phyloP scores from a whole-genome alignment of 2,888 invertebrate genomes.

The Melipona beecheii region DNA sequence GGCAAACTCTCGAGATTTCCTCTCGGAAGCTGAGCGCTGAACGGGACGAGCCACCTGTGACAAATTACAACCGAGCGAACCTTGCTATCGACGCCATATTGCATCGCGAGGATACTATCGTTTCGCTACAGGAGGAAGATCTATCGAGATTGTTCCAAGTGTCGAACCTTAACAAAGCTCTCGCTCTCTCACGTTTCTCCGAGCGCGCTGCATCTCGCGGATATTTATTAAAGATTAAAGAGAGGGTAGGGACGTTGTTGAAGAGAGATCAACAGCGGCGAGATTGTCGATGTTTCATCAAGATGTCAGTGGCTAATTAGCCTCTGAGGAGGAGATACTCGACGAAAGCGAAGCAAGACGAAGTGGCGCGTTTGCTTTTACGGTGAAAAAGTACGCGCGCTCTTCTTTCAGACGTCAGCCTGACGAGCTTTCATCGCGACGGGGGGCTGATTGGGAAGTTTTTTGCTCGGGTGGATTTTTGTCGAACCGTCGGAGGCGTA shows the following conservation, averaged over 20 bases:
- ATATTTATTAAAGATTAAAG: constrained; percentile 31
- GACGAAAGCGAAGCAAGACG: constrained; percentile 24
- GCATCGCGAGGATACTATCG: constrained; percentile 39
- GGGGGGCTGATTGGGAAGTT: constrained; percentile 18
- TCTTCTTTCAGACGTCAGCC: constrained; percentile 2
- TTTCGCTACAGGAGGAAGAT: constrained; percentile 20
- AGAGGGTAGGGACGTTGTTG: neutral
- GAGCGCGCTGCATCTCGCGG: constrained; percentile 21
- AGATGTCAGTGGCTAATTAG: constrained; percentile 41
- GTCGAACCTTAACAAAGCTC: constrained; percentile 10
- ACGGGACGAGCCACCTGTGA: constrained; percentile 48
- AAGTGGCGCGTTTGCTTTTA: constrained; percentile 1
- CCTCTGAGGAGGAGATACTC: constrained; percentile 9
- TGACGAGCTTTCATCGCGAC: constrained; percentile 21
- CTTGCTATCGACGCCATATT: constrained; percentile 48
- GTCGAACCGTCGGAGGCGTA: neutral
- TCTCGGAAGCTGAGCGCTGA: constrained; percentile 39
- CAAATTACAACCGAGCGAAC: constrained; percentile 62
- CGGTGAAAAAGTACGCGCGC: neutral
- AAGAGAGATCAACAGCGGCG: neutral
- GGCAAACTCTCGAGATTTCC: no score
- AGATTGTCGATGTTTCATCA: neutral
- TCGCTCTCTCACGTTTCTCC: neutral
- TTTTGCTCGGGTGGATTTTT: constrained; percentile 18
- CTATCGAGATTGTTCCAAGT: constrained; percentile 39